These are phyloP conservation scores for Cottoperca gobio DNA, from an alignment of 2,797 vertebrate genomes.

Conservation along the genomic window DNA sequence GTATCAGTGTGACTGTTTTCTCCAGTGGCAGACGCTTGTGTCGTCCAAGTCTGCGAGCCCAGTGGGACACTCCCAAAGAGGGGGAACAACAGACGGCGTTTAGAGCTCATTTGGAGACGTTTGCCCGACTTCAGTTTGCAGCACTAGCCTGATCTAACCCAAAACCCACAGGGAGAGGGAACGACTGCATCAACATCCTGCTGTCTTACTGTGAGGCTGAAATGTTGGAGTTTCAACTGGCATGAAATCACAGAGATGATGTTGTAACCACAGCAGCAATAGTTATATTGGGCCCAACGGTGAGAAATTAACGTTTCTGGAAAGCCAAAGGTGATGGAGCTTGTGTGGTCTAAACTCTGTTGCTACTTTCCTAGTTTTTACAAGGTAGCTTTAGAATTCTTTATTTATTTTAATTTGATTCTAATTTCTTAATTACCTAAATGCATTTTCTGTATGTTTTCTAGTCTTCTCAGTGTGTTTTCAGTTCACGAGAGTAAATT, in stretches of 20 bases:
- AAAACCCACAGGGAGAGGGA: slow-evolving; percentile 46
- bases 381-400: background rate
- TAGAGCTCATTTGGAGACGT: slow-evolving; percentile 58
- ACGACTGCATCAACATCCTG: slow-evolving; percentile 27
- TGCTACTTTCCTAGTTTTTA: background rate
- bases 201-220: slow-evolving; percentile 34
- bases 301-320: background rate
- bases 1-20: slow-evolving; percentile 19
- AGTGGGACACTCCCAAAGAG: slow-evolving; percentile 50
- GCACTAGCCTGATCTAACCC: slow-evolving; percentile 33
- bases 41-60: slow-evolving; percentile 37
- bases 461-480: background rate
- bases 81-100: slow-evolving; percentile 59
- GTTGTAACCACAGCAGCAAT: background rate
- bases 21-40: slow-evolving; percentile 17
- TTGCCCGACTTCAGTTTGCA: slow-evolving; percentile 49
- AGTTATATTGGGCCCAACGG: background rate
- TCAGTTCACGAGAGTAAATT: too few relatives aligned
- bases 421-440: background rate
- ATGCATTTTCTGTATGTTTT: background rate
- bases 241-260: slow-evolving; percentile 22
- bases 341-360: background rate
- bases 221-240: slow-evolving; percentile 17
- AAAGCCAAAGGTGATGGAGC: background rate
- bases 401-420: background rate